Conservation (phyloP, 2,113 vertebrate genomes). For the Aleadryas rufinucha region DNA sequence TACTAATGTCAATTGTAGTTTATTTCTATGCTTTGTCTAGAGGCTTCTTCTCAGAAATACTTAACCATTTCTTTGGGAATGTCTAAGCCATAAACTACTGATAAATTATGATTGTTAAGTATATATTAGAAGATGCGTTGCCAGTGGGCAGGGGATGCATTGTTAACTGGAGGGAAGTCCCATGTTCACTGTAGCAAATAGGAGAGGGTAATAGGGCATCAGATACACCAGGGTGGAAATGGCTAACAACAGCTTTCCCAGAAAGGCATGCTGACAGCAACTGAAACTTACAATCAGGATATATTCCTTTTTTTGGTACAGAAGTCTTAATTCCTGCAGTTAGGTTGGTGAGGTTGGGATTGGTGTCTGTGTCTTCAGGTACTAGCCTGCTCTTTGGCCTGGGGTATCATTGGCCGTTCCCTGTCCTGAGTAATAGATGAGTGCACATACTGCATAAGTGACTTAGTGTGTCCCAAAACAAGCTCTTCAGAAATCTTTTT, state of each 20-base stretch:
- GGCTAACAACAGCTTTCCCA: neutral
- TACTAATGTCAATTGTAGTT: neutral
- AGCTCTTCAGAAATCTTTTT: neutral
- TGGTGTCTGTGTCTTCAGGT: neutral
- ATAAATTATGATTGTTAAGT: neutral
- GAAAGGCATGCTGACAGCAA: neutral
- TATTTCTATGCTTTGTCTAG: neutral
- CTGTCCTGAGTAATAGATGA: neutral
- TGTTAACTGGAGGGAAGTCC: neutral
- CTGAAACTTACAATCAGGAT: neutral
- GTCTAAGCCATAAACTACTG: neutral
- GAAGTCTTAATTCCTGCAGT: neutral
- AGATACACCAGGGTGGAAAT: neutral
- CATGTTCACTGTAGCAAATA: rapidly evolving
- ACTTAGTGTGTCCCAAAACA: neutral
- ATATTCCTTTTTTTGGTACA: neutral
- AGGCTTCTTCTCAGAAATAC: neutral
- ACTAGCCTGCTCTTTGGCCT: neutral
- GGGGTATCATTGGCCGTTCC: neutral
- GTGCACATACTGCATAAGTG: neutral
- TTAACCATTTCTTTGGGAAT: neutral
- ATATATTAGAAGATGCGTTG: neutral
- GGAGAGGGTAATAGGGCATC: neutral
- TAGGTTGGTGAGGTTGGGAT: neutral
- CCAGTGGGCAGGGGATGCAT: neutral